These are phyloP conservation scores for Leiothrix lutea DNA, from an alignment of 2,113 vertebrate species.

Conservation along the genomic window DNA sequence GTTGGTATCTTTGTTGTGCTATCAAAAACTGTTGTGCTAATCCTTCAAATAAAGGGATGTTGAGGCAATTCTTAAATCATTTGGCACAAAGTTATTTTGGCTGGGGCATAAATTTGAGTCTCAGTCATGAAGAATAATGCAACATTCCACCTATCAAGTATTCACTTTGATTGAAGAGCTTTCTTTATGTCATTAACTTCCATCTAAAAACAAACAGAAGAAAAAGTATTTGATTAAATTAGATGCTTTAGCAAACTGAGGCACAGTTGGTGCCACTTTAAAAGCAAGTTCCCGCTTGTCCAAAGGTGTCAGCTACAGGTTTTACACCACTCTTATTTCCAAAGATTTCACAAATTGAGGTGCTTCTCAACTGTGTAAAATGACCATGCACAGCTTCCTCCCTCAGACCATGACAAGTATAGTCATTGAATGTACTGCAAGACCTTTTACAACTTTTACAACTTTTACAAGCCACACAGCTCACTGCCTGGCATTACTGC, in stretches of 20 bases:
- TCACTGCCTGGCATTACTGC: background rate
- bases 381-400: background rate
- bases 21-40: slow-evolving; percentile 80
- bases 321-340: background rate
- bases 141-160: slow-evolving; percentile 68
- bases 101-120: slow-evolving; percentile 79
- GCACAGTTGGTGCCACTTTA: background rate
- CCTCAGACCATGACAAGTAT: background rate
- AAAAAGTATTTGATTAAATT: background rate
- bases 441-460: background rate
- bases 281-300: background rate
- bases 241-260: background rate
- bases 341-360: background rate
- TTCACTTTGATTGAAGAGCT: slow-evolving; percentile 91
- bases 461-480: background rate
- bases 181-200: slow-evolving; percentile 98
- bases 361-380: background rate
- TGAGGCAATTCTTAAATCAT: slow-evolving; percentile 83
- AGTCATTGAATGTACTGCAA: background rate
- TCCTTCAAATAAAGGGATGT: slow-evolving; percentile 73
- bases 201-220: slow-evolving; percentile 76
- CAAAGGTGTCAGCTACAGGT: rapidly evolving
- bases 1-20: slow-evolving; percentile 79
- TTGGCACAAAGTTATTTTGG: slow-evolving; percentile 95
- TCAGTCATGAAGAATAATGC: slow-evolving; percentile 74